Conservation (phyloP, 2,797 vertebrate genomes). For the Pipistrellus pipistrellus region DNA sequence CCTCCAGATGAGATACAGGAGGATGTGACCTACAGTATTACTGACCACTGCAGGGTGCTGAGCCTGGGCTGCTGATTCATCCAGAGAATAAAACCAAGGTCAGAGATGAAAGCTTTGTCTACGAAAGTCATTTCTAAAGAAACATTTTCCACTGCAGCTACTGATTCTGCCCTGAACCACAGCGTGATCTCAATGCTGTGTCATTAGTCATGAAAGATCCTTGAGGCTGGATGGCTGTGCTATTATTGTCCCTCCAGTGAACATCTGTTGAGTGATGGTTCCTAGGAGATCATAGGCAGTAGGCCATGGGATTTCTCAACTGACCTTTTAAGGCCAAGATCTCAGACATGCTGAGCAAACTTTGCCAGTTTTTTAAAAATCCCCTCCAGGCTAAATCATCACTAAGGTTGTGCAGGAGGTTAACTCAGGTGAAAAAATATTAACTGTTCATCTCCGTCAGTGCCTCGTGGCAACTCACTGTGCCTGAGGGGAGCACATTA, state of each 20-base stretch:
- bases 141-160: background rate
- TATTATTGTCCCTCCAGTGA: background rate
- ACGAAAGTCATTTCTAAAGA: background rate
- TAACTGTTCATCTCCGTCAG: background rate
- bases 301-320: background rate
- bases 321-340: background rate
- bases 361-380: background rate
- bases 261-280: background rate
- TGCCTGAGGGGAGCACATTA: background rate
- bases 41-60: background rate
- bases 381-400: background rate
- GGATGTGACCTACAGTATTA: background rate
- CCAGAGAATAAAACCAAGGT: background rate
- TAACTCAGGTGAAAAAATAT: background rate
- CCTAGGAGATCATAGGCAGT: background rate
- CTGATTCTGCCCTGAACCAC: background rate
- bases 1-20: background rate
- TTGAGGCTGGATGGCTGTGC: background rate
- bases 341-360: background rate
- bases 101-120: background rate
- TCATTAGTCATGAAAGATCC: background rate
- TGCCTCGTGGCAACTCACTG: accelerated
- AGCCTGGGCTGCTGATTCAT: background rate
- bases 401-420: background rate
- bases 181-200: background rate